A percentile compares a stretch with the other conserved stretches of the same genome.
phyloP scores from a whole-genome alignment of 35 echinoderm and acorn worm species.

The Ophioderma brevispina region DNA sequence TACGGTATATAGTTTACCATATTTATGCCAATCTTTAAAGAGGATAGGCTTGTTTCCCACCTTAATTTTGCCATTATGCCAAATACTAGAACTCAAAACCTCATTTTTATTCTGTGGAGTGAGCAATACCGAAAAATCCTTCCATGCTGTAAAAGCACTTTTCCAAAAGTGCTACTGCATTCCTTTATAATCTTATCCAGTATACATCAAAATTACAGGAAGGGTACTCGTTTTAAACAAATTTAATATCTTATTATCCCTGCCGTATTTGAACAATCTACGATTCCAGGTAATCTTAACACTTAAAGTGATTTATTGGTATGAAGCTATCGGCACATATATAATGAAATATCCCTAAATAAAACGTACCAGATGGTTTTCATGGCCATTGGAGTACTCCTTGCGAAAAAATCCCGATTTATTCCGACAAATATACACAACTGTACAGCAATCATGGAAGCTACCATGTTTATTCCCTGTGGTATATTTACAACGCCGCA shows the following conservation, averaged over 20 bases:
- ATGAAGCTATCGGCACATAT: too few relatives aligned
- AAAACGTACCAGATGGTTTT: too few relatives aligned
- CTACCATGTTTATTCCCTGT: too few relatives aligned
- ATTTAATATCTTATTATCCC: not conserved
- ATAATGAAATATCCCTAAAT: too few relatives aligned
- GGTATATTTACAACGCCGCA: too few relatives aligned
- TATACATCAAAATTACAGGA: not conserved
- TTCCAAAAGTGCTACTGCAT: not conserved
- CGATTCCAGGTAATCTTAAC: not conserved
- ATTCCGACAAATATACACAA: too few relatives aligned
- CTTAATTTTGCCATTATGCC: not conserved
- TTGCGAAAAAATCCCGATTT: too few relatives aligned
- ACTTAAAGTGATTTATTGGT: too few relatives aligned
- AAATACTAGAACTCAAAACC: not conserved
- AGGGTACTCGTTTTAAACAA: not conserved
- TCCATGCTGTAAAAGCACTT: not conserved
- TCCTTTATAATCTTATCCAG: not conserved
- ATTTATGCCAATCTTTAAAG: not conserved
- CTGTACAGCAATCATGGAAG: too few relatives aligned
- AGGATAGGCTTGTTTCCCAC: not conserved
- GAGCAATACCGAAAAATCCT: not conserved
- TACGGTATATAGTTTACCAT: not conserved
- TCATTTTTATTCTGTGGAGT: not conserved
- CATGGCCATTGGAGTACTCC: too few relatives aligned
- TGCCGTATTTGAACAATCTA: not conserved